A percentile compares a stretch with the other conserved stretches of the same genome.
These are phyloP conservation scores for Drosophila sordidapex DNA, from an alignment of 2,888 invertebrate species.

Conservation along the genomic window DNA sequence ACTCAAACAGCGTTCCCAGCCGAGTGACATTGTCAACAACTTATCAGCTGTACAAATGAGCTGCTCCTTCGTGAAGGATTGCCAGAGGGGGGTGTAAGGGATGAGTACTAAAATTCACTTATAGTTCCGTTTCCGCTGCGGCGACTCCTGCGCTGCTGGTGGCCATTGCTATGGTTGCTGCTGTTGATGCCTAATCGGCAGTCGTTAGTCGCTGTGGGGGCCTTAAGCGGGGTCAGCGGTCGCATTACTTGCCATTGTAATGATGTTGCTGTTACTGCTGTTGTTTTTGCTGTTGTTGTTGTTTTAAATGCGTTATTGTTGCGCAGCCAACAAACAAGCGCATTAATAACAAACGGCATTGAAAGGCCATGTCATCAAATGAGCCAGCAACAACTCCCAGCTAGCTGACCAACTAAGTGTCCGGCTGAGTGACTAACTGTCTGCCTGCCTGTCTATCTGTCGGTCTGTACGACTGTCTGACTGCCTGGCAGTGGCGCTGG, in stretches of 20 bases:
- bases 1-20: slow-evolving; percentile 31
- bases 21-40: slow-evolving; percentile 64
- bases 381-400: slow-evolving; percentile 55
- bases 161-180: slow-evolving; percentile 35
- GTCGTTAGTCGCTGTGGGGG: slow-evolving; percentile 62
- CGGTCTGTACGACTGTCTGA: slow-evolving; percentile 4
- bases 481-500: slow-evolving; percentile 16
- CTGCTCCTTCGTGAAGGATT: slow-evolving; percentile 18
- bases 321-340: slow-evolving; percentile 63
- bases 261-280: slow-evolving; percentile 41
- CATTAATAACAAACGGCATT: slow-evolving; percentile 78
- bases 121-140: slow-evolving; percentile 57
- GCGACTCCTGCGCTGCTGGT: slow-evolving; percentile 40
- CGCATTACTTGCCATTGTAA: slow-evolving; percentile 60
- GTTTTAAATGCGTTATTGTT: slow-evolving; percentile 78
- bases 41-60: slow-evolving; percentile 61
- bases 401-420: slow-evolving; percentile 13
- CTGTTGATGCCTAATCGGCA: slow-evolving; percentile 59
- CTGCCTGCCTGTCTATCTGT: neutral
- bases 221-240: slow-evolving; percentile 39
- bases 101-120: slow-evolving; percentile 41
- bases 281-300: slow-evolving; percentile 32
- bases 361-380: slow-evolving; percentile 76
- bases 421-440: neutral
- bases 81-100: slow-evolving; percentile 1